Conservation (phyloP, 2,797 vertebrate genomes). For the Myiotriccus ornatus region DNA sequence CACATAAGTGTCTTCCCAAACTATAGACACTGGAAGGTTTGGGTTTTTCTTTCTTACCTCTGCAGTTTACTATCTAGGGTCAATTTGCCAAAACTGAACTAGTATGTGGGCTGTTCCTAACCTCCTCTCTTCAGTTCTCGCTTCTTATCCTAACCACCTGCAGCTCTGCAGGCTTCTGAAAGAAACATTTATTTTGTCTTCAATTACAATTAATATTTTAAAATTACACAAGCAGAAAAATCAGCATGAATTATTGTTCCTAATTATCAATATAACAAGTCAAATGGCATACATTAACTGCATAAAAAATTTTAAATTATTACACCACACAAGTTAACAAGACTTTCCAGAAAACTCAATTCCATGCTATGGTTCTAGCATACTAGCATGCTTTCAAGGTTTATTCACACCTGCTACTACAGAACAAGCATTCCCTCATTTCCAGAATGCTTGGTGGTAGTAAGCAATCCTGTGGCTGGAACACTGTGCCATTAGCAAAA, state of each 20-base stretch:
- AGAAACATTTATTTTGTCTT: not conserved
- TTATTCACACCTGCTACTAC: not conserved
- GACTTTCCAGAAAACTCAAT: not conserved
- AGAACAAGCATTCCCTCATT: not conserved
- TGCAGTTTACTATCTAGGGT: not conserved
- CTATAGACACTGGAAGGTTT: not conserved
- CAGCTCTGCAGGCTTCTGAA: not conserved
- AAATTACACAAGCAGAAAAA: not conserved
- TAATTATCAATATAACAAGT: not conserved
- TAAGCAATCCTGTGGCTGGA: not conserved
- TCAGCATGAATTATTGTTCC: not conserved
- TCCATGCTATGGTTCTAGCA: not conserved
- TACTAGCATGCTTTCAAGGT: not conserved
- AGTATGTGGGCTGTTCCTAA: not conserved
- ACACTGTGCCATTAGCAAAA: not conserved
- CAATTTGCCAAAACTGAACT: not conserved
- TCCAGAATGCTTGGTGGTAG: not conserved
- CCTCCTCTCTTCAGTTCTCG: not conserved
- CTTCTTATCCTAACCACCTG: not conserved
- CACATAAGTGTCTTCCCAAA: not conserved
- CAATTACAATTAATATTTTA: not conserved
- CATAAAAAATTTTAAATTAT: not conserved
- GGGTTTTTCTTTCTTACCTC: not conserved
- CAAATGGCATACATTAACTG: not conserved
- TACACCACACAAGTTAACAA: not conserved